Percentiles rank a stretch among this genome's conserved stretches.
phyloP scores from a whole-genome alignment of 2,888 invertebrate species.

The Drosophila macrothrix region DNA sequence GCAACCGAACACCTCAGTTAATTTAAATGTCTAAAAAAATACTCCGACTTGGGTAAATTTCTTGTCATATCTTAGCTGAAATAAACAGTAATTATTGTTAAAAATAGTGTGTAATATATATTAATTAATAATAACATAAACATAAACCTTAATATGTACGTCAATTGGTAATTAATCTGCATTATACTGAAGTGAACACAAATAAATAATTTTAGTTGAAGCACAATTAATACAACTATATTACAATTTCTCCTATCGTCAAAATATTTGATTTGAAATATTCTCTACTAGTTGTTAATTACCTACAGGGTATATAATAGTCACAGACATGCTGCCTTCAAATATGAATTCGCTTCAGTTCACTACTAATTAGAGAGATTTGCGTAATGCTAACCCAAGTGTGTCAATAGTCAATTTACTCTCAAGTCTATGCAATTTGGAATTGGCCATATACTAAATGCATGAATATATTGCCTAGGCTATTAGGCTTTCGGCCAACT shows the following conservation, averaged over 20 bases:
- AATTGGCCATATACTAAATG: constrained; percentile 6
- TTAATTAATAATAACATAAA: not conserved
- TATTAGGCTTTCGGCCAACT: constrained; percentile 35
- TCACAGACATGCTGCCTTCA: not conserved
- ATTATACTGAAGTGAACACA: not conserved
- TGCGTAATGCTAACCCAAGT: constrained; percentile 1
- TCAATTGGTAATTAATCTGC: not conserved
- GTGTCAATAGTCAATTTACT: constrained; percentile 25
- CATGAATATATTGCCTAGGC: constrained; percentile 20
- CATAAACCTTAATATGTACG: not conserved
- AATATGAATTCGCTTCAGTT: not conserved
- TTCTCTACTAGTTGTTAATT: not conserved
- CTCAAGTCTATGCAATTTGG: constrained; percentile 5
- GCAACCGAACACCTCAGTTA: not conserved
- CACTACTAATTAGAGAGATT: constrained; percentile 13
- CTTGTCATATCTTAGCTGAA: not conserved
- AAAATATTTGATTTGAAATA: not conserved
- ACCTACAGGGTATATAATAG: not conserved
- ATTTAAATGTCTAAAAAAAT: not conserved
- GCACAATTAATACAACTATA: not conserved
- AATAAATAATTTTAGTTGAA: not conserved
- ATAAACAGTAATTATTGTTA: not conserved
- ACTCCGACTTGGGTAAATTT: not conserved
- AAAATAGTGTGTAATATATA: not conserved
- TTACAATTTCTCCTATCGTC: not conserved